Evolutionary conservation across 2,113 vertebrate genomes (phyloP), one percentile per base, ranked within the genome.

Genomic region (Strigops habroptila): DNA sequence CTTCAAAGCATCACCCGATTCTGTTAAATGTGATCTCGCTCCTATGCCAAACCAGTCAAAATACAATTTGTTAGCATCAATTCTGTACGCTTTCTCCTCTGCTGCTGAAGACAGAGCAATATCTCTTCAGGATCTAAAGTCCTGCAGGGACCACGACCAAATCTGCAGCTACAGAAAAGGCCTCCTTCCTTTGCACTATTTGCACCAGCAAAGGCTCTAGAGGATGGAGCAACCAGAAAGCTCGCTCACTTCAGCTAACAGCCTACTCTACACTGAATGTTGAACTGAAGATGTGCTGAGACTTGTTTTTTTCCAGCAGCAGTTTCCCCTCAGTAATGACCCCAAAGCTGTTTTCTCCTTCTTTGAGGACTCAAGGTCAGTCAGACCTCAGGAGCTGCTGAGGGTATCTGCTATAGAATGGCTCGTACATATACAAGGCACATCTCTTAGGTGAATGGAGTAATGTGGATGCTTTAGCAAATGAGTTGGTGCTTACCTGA

Each of bases 1-100:
- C 80, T 69, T 91, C 86, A 96, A 93, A 95, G 90, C 6, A 64
- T 28, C 51, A 65, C 51, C 64, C 7, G 7, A 39, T 52, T 75
- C 55, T 84, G 41, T 41, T 49, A 31, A 48, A 83, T 1, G 14
- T 6, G 35, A 63, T 48, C 68, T 68, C 0, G 1, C 18, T 75
- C 64, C 62, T 30, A 3, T 0, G 2, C 77, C 0, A 0, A 78
- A 33, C 75, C 82, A 76, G 43, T 19, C 67, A 64, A 73, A 90
- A 82, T 6, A 52, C 22, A 55, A 13, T 30, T 37, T 78, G 44
- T 2, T n/a, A 78, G 12, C 52, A 27, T 41, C 71, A 52, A 3
- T 76, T 79, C 75, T 80, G 84, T 49, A 35, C 35, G 76, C 12
- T 63, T 93, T 70, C 85, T 67, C 41, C 71, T 88, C 60, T 3